Evolutionary conservation across 2,888 invertebrate species (phyloP), one percentile per base, ranked within the genome.

Genomic region (Siphlonurus alternatus): DNA sequence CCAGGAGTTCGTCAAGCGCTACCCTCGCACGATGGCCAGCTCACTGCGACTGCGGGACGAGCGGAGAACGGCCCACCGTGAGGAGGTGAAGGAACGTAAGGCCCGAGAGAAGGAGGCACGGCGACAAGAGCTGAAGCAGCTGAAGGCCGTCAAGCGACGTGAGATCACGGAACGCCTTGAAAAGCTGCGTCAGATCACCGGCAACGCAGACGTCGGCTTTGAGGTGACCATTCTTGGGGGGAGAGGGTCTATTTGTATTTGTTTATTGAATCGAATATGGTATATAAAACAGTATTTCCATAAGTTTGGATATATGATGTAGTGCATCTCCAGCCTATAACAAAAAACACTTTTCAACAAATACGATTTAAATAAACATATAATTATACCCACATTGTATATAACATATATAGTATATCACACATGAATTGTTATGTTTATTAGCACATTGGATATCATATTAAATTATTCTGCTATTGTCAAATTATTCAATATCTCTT

Each of bases 121-220:
- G 73, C 83, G 85, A 78, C 88, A 92, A 69, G 96, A 97, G 74
- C 78, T 98, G n/a, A 88, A 87, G 61, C 80, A 91, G 69, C 76
- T 96, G 53, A 92, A 93, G 75, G 88, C 89, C 24, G 75, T 93
- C 67, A 96, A 96, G 73, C 80, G 87, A 65, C 86, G 88, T 72
- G 96, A 98, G 77, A 93, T 97, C 67, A 83, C 89, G 73, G 88
- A 91, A 66, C 95, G 93, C 76, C 84, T 98, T 61, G 82, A 86
- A 64, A 87, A 87, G 76, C 76, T 99, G 5, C 89, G 89, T 76
- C 86, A 91, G 73, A 86, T 95, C 25, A 90, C 95, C 1, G 97
- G 96, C 18, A 89, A 91, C 73, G 80, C 84, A 22, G 82, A 83
- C 25, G 72, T 90, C 54, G 83, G 81, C 0, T 82, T 90, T 71